Conservation (phyloP, 2,113 vertebrate genomes). For the Fregetta grallaria region DNA sequence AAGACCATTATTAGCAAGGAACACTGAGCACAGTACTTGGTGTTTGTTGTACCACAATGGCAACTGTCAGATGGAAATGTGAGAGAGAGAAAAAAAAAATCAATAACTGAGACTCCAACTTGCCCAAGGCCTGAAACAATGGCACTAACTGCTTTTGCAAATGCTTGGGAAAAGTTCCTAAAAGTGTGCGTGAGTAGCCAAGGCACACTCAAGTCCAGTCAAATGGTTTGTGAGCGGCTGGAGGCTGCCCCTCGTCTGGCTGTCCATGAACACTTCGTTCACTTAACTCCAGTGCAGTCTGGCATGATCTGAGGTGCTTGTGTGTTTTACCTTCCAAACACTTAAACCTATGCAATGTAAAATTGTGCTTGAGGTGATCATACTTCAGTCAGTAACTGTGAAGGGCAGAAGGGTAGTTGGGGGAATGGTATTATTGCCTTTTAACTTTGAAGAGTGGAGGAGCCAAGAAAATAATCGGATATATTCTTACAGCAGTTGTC, state of each 20-base stretch:
- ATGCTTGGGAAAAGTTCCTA: not conserved
- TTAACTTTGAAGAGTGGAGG: not conserved
- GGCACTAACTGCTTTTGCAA: not conserved
- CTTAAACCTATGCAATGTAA: not conserved
- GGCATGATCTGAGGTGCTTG: not conserved
- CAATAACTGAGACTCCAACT: not conserved
- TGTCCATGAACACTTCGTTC: accelerated
- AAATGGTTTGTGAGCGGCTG: not conserved
- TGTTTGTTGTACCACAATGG: not conserved
- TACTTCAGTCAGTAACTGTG: not conserved
- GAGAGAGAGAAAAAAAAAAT: not conserved
- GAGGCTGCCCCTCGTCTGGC: not conserved
- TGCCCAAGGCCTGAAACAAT: too few species aligned
- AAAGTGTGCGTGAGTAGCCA: not conserved
- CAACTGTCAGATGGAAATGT: not conserved
- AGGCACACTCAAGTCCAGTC: not conserved
- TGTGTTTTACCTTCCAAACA: not conserved
- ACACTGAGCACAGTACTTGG: not conserved
- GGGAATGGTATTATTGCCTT: not conserved
- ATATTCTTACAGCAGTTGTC: not conserved
- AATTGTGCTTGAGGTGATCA: not conserved
- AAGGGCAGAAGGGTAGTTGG: not conserved
- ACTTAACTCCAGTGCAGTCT: not conserved
- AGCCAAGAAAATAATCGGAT: not conserved
- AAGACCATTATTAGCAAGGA: not conserved